Percentiles rank a stretch among this genome's conserved stretches.
Conservation (phyloP, 2,113 vertebrate genomes). For the Philantomba maxwellii region DNA sequence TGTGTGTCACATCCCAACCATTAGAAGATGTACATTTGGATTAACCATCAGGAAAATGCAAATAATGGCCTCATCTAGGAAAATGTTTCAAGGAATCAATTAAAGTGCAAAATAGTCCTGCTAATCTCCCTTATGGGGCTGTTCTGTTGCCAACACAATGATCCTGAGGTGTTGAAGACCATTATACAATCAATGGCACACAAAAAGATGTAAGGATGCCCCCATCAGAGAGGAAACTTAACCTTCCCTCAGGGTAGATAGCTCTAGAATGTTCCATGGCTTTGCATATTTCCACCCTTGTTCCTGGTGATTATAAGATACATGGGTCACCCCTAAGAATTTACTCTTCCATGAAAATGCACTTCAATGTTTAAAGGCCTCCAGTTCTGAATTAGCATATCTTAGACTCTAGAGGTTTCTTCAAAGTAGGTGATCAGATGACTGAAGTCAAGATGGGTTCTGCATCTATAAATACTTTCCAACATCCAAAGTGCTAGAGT, state of each 20-base stretch:
- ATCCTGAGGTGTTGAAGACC: neutral
- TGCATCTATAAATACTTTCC: slow-evolving; percentile 1
- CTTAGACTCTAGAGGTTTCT: neutral
- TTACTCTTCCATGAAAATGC: neutral
- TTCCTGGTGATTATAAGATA: neutral
- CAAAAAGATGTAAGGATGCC: neutral
- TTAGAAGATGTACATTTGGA: neutral
- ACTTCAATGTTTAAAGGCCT: neutral
- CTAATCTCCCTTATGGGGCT: neutral
- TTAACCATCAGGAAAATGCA: slow-evolving; percentile 31
- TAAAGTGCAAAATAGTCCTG: neutral
- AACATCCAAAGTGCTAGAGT: neutral
- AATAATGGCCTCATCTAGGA: slow-evolving; percentile 34
- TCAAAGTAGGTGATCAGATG: neutral
- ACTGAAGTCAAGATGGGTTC: neutral
- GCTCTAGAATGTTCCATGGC: neutral
- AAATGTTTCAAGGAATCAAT: slow-evolving; percentile 37
- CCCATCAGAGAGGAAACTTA: neutral
- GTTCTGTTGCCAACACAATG: neutral
- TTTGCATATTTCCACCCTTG: neutral
- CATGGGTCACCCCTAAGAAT: neutral
- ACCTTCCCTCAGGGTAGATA: neutral
- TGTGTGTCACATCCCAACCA: neutral
- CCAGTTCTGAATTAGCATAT: neutral
- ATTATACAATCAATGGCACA: neutral